Evolutionary conservation across 2,888 invertebrate genomes (phyloP).

Genomic region (Tetragonisca angustula): DNA sequence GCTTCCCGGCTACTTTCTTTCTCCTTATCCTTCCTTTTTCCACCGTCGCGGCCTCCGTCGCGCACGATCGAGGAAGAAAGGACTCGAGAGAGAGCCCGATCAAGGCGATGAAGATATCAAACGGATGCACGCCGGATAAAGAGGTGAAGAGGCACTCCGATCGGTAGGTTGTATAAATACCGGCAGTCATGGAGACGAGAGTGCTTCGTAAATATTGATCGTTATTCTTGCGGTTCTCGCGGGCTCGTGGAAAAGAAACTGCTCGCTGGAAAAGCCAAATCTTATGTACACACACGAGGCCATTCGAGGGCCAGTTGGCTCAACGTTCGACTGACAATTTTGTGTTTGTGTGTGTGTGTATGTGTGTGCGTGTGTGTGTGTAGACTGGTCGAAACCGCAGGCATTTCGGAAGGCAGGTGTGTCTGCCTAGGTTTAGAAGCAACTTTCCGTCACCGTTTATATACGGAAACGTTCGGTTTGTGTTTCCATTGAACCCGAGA

Average conservation of each 20-base stretch:
- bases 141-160: conserved; percentile 62
- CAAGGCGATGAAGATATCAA: conserved; percentile 63
- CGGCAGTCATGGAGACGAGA: conserved; percentile 68
- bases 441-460: conserved; percentile 41
- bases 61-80: conserved; percentile 37
- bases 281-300: conserved; percentile 64
- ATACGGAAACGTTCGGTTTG: conserved; percentile 40
- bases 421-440: conserved; percentile 38
- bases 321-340: conserved; percentile 9
- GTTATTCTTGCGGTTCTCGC: conserved; percentile 62
- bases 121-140: conserved; percentile 74
- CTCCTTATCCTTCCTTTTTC: conserved; percentile 26
- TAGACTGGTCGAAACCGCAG: conserved; percentile 54
- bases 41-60: conserved; percentile 1
- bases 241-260: conserved; percentile 37
- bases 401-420: conserved; percentile 61
- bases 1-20: conserved; percentile 39
- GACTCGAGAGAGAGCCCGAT: background rate
- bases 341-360: background rate
- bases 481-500: conserved; percentile 24
- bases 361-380: too few species aligned
- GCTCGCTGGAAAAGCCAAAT: conserved; percentile 64
- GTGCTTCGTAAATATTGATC: conserved; percentile 77
- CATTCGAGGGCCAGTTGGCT: conserved; percentile 36
- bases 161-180: conserved; percentile 62